Conservation (phyloP, 2,113 vertebrate genomes). For the Antennarius striatus region DNA sequence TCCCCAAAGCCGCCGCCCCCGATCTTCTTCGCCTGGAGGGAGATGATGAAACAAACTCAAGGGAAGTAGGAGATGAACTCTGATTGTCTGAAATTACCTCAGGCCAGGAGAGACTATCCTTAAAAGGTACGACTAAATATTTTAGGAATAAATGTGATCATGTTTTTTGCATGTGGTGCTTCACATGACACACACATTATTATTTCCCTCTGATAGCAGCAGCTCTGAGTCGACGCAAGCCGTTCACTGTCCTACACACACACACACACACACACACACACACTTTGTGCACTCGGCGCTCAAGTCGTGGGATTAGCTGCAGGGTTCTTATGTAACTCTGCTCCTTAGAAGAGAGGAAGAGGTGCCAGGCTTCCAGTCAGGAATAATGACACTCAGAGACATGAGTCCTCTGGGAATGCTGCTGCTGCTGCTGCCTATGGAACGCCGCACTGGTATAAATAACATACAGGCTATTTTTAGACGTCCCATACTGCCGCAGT, state of each 20-base stretch:
- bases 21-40: conserved; percentile 91
- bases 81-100: too few species aligned
- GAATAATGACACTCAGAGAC: conserved; percentile 44
- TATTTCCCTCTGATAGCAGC: background rate
- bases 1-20: conserved; percentile 98
- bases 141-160: too few species aligned
- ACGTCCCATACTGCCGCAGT: conserved; percentile 40
- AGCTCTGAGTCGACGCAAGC: conserved; percentile 20
- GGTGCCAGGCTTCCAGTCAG: conserved; percentile 36
- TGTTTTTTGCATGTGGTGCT: too few species aligned
- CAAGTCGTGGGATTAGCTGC: conserved; percentile 59
- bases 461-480: conserved; percentile 60
- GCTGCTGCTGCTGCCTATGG: conserved; percentile 37
- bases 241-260: conserved; percentile 54
- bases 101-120: too few species aligned
- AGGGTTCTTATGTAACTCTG: conserved; percentile 62
- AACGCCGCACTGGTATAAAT: conserved; percentile 52
- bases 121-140: too few species aligned
- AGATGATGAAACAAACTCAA: background rate
- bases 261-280: conserved; percentile 15
- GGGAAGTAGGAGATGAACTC: background rate
- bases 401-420: conserved; percentile 27
- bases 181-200: too few species aligned
- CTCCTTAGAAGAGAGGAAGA: conserved; percentile 61
- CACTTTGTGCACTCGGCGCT: conserved; percentile 21